These are phyloP conservation scores for Gymnodraco acuticeps DNA, from an alignment of 2,797 vertebrate species.

Conservation along the genomic window DNA sequence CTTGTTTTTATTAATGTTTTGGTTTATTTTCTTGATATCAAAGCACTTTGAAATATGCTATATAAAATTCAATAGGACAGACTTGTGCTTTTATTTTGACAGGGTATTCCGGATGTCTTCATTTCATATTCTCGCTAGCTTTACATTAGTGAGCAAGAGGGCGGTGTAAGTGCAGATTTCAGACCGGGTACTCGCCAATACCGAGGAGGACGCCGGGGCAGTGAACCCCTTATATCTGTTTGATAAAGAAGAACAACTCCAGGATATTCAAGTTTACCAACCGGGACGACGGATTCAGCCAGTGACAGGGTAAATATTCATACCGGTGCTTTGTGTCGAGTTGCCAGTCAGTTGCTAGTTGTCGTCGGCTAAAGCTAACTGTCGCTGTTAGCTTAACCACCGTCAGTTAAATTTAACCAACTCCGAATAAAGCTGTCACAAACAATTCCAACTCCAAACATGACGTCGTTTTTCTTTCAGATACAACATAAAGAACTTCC, in stretches of 20 bases:
- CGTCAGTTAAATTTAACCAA: constrained; percentile 34
- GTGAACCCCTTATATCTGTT: constrained; percentile 20
- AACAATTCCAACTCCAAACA: not conserved
- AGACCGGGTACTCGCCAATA: constrained; percentile 75
- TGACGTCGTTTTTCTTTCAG: constrained; percentile 6
- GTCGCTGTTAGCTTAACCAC: constrained; percentile 53
- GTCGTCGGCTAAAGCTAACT: constrained; percentile 70
- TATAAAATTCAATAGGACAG: no score
- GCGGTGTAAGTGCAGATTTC: constrained; percentile 55
- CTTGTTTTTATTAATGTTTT: no score
- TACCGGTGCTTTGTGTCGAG: not conserved
- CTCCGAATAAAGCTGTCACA: constrained; percentile 29
- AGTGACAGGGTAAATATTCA: constrained; percentile 36
- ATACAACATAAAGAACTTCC: not conserved
- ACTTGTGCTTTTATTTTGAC: constrained; percentile 59
- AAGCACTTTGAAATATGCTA: no score
- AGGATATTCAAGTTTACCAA: constrained; percentile 27
- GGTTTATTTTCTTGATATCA: no score
- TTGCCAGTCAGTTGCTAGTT: constrained; percentile 28
- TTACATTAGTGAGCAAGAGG: constrained; percentile 35
- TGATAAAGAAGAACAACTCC: constrained; percentile 21
- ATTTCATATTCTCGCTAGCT: not conserved
- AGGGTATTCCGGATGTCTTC: not conserved
- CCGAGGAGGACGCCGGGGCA: constrained; percentile 61
- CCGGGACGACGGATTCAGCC: constrained; percentile 2